phyloP scores from a whole-genome alignment of 2,888 invertebrate species.

The Acrocyrtus sp. region DNA sequence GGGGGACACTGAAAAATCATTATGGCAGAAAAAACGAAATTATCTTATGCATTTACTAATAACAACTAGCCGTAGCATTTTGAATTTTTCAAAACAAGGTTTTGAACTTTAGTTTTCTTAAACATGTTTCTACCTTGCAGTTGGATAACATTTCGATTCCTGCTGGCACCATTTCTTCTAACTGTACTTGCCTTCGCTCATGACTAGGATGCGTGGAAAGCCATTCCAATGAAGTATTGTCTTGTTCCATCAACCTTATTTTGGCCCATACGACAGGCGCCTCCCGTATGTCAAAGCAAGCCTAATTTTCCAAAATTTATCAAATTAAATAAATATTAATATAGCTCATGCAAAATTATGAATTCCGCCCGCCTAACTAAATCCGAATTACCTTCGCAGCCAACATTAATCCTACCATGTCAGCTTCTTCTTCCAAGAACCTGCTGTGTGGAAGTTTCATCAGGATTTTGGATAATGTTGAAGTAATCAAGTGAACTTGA shows the following conservation, averaged over 20 bases:
- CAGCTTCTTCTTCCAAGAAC: conserved; percentile 72
- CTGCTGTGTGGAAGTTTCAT: conserved; percentile 71
- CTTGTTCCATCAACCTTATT: conserved; percentile 65
- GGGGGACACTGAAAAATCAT: conserved; percentile 63
- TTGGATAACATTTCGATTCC: conserved; percentile 65
- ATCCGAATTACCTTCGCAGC: conserved; percentile 71
- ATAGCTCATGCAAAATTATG: no score
- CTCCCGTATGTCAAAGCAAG: conserved; percentile 70
- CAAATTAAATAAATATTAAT: no score
- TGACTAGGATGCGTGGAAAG: conserved; percentile 71
- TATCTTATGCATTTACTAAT: not conserved
- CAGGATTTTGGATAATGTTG: conserved; percentile 67
- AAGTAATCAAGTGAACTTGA: conserved; percentile 68
- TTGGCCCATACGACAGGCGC: conserved; percentile 71
- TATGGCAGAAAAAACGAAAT: no score
- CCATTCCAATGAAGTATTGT: conserved; percentile 66
- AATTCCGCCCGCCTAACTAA: no score
- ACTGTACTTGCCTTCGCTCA: conserved; percentile 67
- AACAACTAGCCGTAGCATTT: not conserved
- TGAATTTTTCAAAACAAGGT: not conserved
- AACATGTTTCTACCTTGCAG: conserved; percentile 56
- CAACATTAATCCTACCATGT: conserved; percentile 71
- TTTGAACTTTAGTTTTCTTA: not conserved
- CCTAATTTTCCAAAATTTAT: conserved; percentile 54
- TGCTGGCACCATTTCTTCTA: conserved; percentile 67